Conservation (phyloP, 2,888 invertebrate genomes). For the Diarsia dahlii region DNA sequence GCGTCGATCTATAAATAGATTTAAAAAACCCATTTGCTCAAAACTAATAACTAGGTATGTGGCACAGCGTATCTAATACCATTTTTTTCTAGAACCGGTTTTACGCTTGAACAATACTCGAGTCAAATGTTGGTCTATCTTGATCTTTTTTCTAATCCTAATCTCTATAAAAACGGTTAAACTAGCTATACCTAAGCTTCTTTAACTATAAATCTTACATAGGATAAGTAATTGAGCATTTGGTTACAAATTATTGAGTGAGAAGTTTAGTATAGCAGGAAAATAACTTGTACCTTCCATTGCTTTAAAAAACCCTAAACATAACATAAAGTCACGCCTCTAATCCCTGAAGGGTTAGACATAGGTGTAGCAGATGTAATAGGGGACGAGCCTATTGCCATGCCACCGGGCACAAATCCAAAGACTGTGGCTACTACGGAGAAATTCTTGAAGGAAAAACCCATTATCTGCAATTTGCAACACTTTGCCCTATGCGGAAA, state of each 20-base stretch:
- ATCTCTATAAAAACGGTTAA: background rate
- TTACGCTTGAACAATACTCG: constrained; percentile 19
- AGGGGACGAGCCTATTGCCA: too few species aligned
- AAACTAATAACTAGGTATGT: constrained; percentile 1
- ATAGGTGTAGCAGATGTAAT: too few species aligned
- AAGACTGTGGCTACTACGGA: too few species aligned
- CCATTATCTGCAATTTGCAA: too few species aligned
- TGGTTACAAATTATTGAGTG: background rate
- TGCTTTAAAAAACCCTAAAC: background rate
- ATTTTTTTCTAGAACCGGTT: constrained; percentile 38
- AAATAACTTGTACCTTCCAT: background rate
- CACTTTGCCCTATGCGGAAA: too few species aligned
- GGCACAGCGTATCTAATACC: constrained; percentile 5
- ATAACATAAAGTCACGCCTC: too few species aligned
- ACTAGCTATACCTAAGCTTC: too few species aligned
- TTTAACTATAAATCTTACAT: background rate
- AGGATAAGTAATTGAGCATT: background rate
- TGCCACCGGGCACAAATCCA: too few species aligned
- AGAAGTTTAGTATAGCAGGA: background rate
- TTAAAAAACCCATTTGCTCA: background rate
- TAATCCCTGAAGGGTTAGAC: too few species aligned
- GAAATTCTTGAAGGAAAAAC: too few species aligned
- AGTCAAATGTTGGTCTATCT: constrained; percentile 15
- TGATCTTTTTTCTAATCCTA: background rate
- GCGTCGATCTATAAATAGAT: background rate